Conservation (phyloP, 2,797 vertebrate species). For the Lepidocolaptes lacrymiger region DNA sequence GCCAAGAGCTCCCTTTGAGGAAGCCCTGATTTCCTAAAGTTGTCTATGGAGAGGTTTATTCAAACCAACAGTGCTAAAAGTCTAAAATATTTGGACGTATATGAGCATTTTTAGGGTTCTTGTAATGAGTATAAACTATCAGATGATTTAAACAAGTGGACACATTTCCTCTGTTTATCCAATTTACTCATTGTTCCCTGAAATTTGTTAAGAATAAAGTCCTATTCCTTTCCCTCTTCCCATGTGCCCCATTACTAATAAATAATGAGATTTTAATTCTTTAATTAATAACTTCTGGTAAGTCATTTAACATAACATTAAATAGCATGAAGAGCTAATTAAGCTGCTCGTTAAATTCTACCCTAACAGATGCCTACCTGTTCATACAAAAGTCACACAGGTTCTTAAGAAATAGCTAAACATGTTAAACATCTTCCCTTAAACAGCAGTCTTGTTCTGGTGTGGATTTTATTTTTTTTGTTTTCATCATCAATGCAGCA, state of each 20-base stretch:
- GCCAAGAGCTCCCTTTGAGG: background rate
- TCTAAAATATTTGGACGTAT: background rate
- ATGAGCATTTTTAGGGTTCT: background rate
- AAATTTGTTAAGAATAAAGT: conserved; percentile 18
- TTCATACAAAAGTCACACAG: background rate
- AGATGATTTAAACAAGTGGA: background rate
- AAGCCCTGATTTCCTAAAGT: background rate
- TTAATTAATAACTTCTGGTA: conserved; percentile 57
- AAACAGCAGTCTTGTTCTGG: background rate
- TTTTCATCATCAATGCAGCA: background rate
- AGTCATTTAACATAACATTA: conserved; percentile 40
- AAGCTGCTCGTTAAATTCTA: conserved; percentile 15
- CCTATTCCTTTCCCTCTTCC: background rate
- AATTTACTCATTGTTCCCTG: conserved; percentile 1
- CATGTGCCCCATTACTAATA: conserved; percentile 16
- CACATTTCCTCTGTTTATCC: conserved; percentile 36
- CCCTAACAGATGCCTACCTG: conserved; percentile 4
- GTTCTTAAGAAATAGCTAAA: background rate
- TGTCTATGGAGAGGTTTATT: background rate
- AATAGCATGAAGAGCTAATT: conserved; percentile 32
- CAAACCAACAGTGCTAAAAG: background rate
- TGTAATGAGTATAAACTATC: background rate
- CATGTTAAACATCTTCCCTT: background rate
- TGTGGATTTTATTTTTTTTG: background rate
- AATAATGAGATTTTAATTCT: conserved; percentile 52